phyloP scores from a whole-genome alignment of 2,797 vertebrate species.

The Bryconaethiops microstoma region DNA sequence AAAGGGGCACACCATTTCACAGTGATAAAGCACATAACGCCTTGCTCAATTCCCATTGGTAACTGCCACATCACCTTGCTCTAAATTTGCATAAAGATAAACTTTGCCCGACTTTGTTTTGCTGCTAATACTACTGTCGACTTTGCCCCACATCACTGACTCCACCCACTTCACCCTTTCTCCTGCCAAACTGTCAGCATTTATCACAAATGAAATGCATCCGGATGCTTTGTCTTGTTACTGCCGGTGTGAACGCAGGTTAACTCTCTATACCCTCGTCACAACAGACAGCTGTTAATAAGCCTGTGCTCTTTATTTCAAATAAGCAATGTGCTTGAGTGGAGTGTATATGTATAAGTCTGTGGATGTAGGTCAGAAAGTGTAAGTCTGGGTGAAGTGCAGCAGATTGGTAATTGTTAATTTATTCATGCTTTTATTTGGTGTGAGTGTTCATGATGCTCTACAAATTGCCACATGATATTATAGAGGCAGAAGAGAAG shows the following conservation, averaged over 20 bases:
- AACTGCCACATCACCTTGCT: too few relatives aligned
- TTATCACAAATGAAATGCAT: too few relatives aligned
- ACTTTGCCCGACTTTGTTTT: too few relatives aligned
- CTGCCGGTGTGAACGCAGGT: neutral
- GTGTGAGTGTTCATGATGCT: neutral
- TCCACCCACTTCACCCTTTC: too few relatives aligned
- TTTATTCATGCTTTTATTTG: slow-evolving; percentile 10
- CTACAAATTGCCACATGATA: neutral
- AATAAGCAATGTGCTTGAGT: neutral
- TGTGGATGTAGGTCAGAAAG: neutral
- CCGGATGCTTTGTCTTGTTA: too few relatives aligned
- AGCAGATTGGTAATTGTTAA: neutral
- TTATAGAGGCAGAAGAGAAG: neutral
- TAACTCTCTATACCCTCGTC: neutral
- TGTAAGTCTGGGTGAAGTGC: neutral
- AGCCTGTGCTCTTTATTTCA: neutral
- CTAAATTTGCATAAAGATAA: too few relatives aligned
- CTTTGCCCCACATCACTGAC: too few relatives aligned
- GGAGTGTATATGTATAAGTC: neutral
- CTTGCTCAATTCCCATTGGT: too few relatives aligned
- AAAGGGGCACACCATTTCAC: too few relatives aligned
- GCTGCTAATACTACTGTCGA: too few relatives aligned
- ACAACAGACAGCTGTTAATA: neutral
- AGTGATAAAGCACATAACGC: too few relatives aligned
- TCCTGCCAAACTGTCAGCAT: too few relatives aligned